These are phyloP conservation scores for Bombycilla garrulus DNA, from an alignment of 2,113 vertebrate species.

Conservation along the genomic window DNA sequence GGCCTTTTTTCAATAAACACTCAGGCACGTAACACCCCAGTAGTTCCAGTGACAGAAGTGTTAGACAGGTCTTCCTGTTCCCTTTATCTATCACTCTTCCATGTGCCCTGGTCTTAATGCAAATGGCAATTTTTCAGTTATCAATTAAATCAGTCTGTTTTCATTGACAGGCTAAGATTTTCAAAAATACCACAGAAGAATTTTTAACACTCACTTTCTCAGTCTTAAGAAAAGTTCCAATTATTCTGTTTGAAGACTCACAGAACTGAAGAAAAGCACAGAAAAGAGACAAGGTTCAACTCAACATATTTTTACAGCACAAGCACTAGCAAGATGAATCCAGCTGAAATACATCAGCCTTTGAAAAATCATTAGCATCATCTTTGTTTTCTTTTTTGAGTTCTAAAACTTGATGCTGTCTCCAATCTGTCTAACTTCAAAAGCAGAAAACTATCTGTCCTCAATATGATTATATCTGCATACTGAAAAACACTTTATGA, in stretches of 20 bases:
- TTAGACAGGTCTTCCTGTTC: neutral
- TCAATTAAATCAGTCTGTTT: neutral
- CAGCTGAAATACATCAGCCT: neutral
- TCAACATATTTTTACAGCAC: neutral
- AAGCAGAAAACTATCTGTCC: neutral
- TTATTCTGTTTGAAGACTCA: slow-evolving; percentile 23
- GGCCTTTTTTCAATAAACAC: neutral
- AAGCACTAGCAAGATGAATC: neutral
- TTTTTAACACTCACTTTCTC: neutral
- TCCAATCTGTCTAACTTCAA: slow-evolving; percentile 8
- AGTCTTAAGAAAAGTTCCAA: neutral
- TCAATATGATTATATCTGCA: neutral
- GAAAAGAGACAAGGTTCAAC: neutral
- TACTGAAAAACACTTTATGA: neutral
- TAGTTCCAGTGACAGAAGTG: neutral
- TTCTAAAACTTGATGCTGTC: neutral
- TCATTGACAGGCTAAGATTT: neutral
- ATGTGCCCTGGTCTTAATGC: neutral
- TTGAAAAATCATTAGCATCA: slow-evolving; percentile 16
- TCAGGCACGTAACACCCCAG: neutral
- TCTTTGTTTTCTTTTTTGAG: neutral
- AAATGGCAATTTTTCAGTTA: neutral
- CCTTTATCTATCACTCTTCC: neutral
- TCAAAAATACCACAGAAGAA: neutral
- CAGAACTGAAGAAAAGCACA: neutral